Evolutionary conservation across 2,888 invertebrate genomes (phyloP).

Genomic region (Phorcus lineatus): DNA sequence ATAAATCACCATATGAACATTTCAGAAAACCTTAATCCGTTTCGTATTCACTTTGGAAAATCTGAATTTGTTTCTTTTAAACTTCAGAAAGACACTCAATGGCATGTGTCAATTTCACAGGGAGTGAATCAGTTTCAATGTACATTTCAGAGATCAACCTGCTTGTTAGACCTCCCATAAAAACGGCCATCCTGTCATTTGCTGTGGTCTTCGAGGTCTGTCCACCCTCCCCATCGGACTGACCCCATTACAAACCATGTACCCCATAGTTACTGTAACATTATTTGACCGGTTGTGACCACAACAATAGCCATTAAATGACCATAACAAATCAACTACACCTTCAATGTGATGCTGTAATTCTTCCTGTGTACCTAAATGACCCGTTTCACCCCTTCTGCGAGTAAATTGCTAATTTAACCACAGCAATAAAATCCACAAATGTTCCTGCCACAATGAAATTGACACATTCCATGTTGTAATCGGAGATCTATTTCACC

Average conservation of each 20-base stretch:
- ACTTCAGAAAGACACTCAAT: no score
- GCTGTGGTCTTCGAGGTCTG: no score
- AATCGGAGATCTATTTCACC: neutral
- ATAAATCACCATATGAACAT: no score
- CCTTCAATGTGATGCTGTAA: neutral
- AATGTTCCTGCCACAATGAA: neutral
- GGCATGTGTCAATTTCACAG: no score
- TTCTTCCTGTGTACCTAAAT: no score
- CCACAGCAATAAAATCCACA: neutral
- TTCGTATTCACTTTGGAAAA: no score
- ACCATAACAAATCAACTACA: neutral
- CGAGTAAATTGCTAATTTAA: neutral
- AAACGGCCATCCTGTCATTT: no score
- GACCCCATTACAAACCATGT: neutral
- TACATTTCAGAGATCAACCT: no score
- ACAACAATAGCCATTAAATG: neutral
- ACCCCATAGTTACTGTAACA: neutral
- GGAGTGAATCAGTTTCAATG: no score
- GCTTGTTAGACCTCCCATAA: no score
- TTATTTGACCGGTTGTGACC: neutral
- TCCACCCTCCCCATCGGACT: neutral
- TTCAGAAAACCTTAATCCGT: no score
- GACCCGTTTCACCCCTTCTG: neutral
- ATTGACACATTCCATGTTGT: constrained; percentile 1
- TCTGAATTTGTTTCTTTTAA: no score